Evolutionary conservation across 2,797 vertebrate species (phyloP), one percentile per base, ranked within the genome.

Genomic region (Carcharodon carcharias): DNA sequence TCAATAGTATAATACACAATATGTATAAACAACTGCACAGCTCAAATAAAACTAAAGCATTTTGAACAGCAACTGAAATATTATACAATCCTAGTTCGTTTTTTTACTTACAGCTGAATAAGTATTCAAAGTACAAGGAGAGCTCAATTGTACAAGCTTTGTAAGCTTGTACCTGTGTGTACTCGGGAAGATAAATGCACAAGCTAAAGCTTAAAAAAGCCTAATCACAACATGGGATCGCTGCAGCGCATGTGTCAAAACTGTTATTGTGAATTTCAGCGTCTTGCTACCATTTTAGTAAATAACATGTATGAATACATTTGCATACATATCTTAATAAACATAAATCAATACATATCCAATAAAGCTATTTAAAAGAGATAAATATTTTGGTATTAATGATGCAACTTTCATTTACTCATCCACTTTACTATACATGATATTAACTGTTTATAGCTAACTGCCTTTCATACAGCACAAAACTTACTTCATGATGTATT

Each of bases 401-500:
- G 23, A 23, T 40, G 45, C 80, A 85, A 85, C 14, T 9, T 45
- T 21, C 2, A 56, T 8, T 50, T 23, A 54, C 56, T 88, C 87
- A 56, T 88, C 87, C 14, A 56, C 3, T 88, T 54, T 56, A 88
- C 50, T 88, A 21, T 7, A 88, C 23, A 54, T 88, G 45, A 85
- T 40, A 45, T 40, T 5, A 18, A 21, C 50, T 26, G 89, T 61
- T 7, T 18, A n/a, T 16, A n/a, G 56, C 12, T 54, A 56, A 88
- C 73, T 35, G 56, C 12, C 56, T 45, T 45, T 85, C 26, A 67
- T n/a, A 54, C 40, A 96, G 26, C 6, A 82, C 23, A 71, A 4
- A 35, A 95, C 97, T 97, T 96, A 98, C 99, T 99, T 99, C 99
- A 0, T 99, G 99, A 96, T 99, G 99, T 97, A 99, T 99, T 97